Base-by-base conservation (phyloP, 1,140 invertebrate genomes). In the Sinella curviseta region DNA sequence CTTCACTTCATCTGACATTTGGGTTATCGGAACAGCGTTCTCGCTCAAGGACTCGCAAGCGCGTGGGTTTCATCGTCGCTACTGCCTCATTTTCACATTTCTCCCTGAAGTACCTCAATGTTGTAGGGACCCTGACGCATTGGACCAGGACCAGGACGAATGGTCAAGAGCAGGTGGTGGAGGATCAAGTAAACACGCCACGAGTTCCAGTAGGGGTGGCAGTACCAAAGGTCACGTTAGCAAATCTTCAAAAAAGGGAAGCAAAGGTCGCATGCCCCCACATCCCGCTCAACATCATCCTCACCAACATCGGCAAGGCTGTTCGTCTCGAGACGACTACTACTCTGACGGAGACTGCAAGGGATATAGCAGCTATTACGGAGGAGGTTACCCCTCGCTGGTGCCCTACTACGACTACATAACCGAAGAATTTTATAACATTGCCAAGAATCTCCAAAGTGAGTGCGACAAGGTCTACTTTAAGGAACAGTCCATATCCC, bases 381-480 rank as follows among this genome's bases (percentile, higher is more conserved):
- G 54, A 28, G 57, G 54, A 28, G 57, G 36, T 1, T 82, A 82
- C 39, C 82, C 82, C 0, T 82, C 81, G 8, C 70, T 83, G 30
- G 82, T 83, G 60, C 82, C 82, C 14, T 82, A 78, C 31, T 83
- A 83, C 77, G 82, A 83, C 17, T 83, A 82, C 67, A 83, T 83
- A 34, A 83, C 82, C 0, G 82, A 83, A 65, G 82, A 83, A 75
- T 83, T 83, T 57, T 82, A 82, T 34, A 82, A 73, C 24, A 67
- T 83, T 48, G 79, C 82, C n/a, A 82, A 77, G 65, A 78, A 67
- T 36, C 74, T 83, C n/a, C 78, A 82, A 26, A 30, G n/a, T 17
- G 81, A 81, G 60, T 83, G 81, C 70, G 83, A 83, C 57, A 83
- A 82, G 57, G 54, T 77, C 1, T 54, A 75, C 75, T 81, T 81